A percentile compares a stretch with the other conserved stretches of the same genome.
phyloP scores from a whole-genome alignment of 2,797 vertebrate species.

The Pterois miles region DNA sequence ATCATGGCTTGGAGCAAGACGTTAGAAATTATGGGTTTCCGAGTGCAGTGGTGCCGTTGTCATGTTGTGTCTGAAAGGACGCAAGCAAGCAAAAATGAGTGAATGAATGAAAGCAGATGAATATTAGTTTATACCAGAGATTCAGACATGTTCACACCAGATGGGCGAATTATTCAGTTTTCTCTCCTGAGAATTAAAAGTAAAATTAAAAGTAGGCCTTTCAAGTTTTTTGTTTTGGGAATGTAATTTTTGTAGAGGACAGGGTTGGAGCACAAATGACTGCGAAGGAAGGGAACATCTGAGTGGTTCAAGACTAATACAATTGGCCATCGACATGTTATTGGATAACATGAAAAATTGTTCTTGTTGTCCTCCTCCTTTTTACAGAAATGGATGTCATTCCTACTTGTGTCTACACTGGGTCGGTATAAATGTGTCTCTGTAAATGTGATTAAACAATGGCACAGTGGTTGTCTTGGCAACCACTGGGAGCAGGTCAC shows the following conservation, averaged over 20 bases:
- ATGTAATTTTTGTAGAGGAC: neutral
- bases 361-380: neutral
- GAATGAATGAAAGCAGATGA: too few relatives aligned
- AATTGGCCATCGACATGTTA: neutral
- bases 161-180: too few relatives aligned
- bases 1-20: too few relatives aligned
- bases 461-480: slow-evolving; percentile 58
- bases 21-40: too few relatives aligned
- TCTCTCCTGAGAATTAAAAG: too few relatives aligned
- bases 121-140: accelerated
- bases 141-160: accelerated
- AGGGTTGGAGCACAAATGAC: neutral
- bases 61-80: too few relatives aligned
- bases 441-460: slow-evolving; percentile 51
- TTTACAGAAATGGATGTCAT: neutral
- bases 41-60: too few relatives aligned
- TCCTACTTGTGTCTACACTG: neutral
- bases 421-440: neutral
- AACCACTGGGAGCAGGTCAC: slow-evolving; percentile 49
- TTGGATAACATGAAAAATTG: neutral
- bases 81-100: too few relatives aligned
- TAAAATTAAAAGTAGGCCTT: too few relatives aligned
- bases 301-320: neutral
- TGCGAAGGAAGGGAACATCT: neutral
- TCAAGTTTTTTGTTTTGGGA: neutral